Evolutionary conservation across 2,888 invertebrate genomes (phyloP).

Genomic region (Scaptomyza tumidula): DNA sequence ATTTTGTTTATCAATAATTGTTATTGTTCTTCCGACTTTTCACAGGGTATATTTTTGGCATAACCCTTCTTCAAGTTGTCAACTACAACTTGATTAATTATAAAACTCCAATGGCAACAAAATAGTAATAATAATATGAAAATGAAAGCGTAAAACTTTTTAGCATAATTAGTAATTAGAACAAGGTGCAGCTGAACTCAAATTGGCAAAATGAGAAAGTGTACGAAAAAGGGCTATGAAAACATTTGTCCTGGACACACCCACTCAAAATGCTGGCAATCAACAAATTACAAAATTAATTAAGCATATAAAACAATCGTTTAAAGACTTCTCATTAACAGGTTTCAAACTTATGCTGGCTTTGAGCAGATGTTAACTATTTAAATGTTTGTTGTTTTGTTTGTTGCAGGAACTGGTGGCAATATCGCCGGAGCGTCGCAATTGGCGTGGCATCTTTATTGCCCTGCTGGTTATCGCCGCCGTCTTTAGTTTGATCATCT

Average conservation of each 20-base stretch:
- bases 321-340: no score
- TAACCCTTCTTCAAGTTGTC: background rate
- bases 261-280: conserved; percentile 8
- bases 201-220: background rate
- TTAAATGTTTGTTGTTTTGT: background rate
- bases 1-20: no score
- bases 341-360: no score
- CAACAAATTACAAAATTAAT: no score
- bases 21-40: no score
- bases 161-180: conserved; percentile 3
- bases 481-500: conserved; percentile 94
- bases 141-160: background rate
- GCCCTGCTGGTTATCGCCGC: conserved; percentile 95
- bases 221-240: no score
- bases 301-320: background rate
- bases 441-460: conserved; percentile 97
- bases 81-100: conserved; percentile 12
- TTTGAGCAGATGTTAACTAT: no score
- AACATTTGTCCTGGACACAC: conserved; percentile 1
- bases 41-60: background rate
- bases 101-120: conserved; percentile 6
- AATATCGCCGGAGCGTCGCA: conserved; percentile 93
- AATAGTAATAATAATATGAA: background rate
- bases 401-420: conserved; percentile 93
- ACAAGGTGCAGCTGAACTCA: conserved; percentile 21